Evolutionary conservation across 2,113 vertebrate genomes (phyloP).

Genomic region (Hippocampus zosterae): DNA sequence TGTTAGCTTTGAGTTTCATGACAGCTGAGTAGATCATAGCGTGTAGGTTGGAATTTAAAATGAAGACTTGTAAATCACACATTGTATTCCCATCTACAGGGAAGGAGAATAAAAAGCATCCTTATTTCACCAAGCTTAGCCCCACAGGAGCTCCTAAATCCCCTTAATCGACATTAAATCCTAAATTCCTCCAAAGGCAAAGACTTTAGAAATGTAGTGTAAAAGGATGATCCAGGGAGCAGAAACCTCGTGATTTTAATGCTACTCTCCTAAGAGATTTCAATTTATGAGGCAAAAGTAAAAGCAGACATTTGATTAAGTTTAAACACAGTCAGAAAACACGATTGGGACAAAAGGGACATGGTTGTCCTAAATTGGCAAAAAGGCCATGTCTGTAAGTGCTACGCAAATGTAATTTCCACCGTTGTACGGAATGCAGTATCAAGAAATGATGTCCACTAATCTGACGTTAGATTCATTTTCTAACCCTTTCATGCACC

Average conservation of each 20-base stretch:
- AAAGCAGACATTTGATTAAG: constrained; percentile 9
- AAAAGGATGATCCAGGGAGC: not conserved
- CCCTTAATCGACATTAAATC: constrained; percentile 3
- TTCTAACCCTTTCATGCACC: too few species aligned
- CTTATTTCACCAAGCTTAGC: not conserved
- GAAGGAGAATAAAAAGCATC: not conserved
- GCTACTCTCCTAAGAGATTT: not conserved
- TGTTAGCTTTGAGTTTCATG: not conserved
- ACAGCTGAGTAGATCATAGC: not conserved
- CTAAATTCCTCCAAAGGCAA: not conserved
- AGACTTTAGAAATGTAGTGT: not conserved
- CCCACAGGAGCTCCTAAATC: not conserved
- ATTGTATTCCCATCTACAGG: not conserved
- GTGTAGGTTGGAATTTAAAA: not conserved
- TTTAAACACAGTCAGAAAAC: too few species aligned
- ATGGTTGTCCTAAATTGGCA: too few species aligned
- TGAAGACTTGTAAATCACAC: not conserved
- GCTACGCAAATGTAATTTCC: too few species aligned
- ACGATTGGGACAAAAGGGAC: too few species aligned
- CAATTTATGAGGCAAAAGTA: not conserved
- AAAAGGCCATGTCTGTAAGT: too few species aligned
- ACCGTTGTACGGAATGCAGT: too few species aligned
- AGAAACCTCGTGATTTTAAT: not conserved
- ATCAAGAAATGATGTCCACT: too few species aligned
- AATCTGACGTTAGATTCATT: too few species aligned